Conservation (phyloP, 2,888 invertebrate species). For the Drosophila paracracens region DNA sequence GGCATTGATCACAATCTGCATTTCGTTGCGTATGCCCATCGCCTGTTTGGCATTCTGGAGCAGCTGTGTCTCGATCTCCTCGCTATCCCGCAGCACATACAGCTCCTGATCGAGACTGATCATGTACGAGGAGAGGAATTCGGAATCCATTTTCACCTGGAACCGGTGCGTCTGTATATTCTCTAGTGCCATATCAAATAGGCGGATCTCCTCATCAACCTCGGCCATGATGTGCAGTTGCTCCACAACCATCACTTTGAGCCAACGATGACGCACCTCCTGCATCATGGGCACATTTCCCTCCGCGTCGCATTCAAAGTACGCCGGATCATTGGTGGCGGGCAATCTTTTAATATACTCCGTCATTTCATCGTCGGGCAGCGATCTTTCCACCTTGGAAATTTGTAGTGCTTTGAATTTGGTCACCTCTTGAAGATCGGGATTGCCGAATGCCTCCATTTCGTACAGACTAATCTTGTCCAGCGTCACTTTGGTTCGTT, state of each 20-base stretch:
- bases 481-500: neutral
- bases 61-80: slow-evolving; percentile 89
- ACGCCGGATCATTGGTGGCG: slow-evolving; percentile 49
- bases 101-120: slow-evolving; percentile 91
- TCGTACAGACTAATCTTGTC: slow-evolving; percentile 20
- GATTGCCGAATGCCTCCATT: slow-evolving; percentile 13
- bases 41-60: slow-evolving; percentile 87
- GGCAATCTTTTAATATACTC: slow-evolving; percentile 57
- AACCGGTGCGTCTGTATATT: slow-evolving; percentile 87
- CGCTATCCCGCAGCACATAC: slow-evolving; percentile 90
- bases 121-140: slow-evolving; percentile 88
- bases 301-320: slow-evolving; percentile 53
- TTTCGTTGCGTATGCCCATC: slow-evolving; percentile 86
- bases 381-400: slow-evolving; percentile 38
- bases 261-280: slow-evolving; percentile 72
- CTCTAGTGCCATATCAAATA: slow-evolving; percentile 89
- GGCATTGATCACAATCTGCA: slow-evolving; percentile 74
- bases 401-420: slow-evolving; percentile 63
- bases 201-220: slow-evolving; percentile 87
- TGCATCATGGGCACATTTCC: slow-evolving; percentile 56
- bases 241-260: slow-evolving; percentile 87
- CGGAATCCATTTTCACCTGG: slow-evolving; percentile 87
- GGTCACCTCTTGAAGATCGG: slow-evolving; percentile 55
- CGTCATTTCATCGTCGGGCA: slow-evolving; percentile 41
- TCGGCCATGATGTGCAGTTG: slow-evolving; percentile 88